Base-by-base conservation (phyloP, 2,797 vertebrate species). In the Bufotes viridis region DNA sequence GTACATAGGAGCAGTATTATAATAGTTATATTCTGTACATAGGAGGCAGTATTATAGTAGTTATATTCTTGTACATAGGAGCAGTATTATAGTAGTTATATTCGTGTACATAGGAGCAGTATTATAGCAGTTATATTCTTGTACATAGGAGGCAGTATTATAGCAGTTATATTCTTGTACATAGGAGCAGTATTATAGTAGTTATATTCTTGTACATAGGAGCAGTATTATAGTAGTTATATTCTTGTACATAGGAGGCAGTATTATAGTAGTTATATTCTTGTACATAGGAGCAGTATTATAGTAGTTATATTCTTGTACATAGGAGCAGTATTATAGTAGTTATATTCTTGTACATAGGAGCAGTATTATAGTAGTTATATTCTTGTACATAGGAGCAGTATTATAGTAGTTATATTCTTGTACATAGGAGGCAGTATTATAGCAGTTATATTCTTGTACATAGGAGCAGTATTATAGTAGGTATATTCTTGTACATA, bases 161-260 rank as follows among this genome's bases (percentile, higher is more conserved):
- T 69, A 69, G 67, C 17, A 69, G 24, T 26, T 69, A 69, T 69
- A 29, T 69, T 69, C 24, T 69, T 69, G 67, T 69, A 69, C 26
- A 69, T 69, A 69, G 26, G 67, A 7, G 67, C 70, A 72, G 70
- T 72, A 72, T 72, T 72, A 72, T 72, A 72, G 70, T 72, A 72
- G 70, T 72, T 72, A 72, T 42, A 72, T 72, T 72, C 29, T 24
- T 72, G 70, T 72, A 72, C 6, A 72, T 72, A 42, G 34, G 34
- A 42, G 70, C 34, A 74, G 70, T 74, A 74, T 74, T 74, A 74
- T 74, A 74, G 34, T 74, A 74, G 70, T 74, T 74, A 74, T 74
- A 74, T 74, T 74, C 70, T 74, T 74, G 34, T 74, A 49, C 24
- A 49, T 74, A 74, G 70, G 34, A 22, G 70, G 70, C 34, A 74